A percentile compares a stretch with the other conserved stretches of the same genome.
These are phyloP conservation scores for Sebastes variabilis DNA, from an alignment of 2,797 vertebrate species.

Conservation along the genomic window DNA sequence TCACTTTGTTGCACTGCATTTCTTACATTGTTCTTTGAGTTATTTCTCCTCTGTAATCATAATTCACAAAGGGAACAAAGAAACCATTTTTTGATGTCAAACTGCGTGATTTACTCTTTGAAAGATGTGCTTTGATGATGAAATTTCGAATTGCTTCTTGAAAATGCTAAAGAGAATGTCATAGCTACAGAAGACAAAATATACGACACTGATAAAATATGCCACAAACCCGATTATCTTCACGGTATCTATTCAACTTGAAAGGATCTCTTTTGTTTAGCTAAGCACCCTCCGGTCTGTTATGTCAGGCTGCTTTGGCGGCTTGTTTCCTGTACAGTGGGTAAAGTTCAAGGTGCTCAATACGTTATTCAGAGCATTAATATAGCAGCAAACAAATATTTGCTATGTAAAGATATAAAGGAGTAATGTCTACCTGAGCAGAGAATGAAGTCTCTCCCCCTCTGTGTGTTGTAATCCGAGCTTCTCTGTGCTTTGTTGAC, in stretches of 20 bases:
- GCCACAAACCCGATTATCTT: constrained; percentile 7
- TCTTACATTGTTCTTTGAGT: constrained; percentile 21
- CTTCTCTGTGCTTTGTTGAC: not conserved
- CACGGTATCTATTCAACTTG: constrained; percentile 18
- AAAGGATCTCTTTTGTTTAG: constrained; percentile 33
- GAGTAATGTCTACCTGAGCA: no score
- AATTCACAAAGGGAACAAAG: constrained; percentile 48
- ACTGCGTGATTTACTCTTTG: constrained; percentile 41
- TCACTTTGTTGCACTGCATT: constrained; percentile 3
- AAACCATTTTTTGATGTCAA: constrained; percentile 45
- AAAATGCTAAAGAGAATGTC: constrained; percentile 50
- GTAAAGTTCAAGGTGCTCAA: not conserved
- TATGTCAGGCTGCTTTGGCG: not conserved
- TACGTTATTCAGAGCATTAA: not conserved
- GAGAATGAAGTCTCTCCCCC: no score
- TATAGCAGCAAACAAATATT: not conserved
- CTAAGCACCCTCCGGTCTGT: not conserved
- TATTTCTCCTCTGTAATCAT: constrained; percentile 51
- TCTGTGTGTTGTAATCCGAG: not conserved
- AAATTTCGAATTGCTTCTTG: constrained; percentile 68
- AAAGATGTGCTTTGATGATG: constrained; percentile 74
- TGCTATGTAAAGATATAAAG: not conserved
- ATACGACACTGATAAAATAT: constrained; percentile 14
- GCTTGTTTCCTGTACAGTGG: not conserved
- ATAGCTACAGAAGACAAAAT: constrained; percentile 33